These are phyloP conservation scores for Periophthalmodon schlosseri DNA, from an alignment of 2,113 vertebrate species.

Conservation along the genomic window DNA sequence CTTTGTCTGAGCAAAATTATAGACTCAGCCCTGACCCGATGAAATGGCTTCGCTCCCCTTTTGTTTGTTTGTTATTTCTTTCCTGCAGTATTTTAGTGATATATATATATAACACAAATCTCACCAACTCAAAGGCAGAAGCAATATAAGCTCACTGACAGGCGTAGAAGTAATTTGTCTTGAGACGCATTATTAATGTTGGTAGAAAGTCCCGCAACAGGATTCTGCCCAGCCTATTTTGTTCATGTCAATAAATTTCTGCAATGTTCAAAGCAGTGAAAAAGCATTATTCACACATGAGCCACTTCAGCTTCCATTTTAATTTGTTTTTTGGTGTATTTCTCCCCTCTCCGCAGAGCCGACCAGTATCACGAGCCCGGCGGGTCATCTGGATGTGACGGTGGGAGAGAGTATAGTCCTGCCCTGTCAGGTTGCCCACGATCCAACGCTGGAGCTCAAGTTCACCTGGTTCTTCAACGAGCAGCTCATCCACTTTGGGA, in stretches of 20 bases:
- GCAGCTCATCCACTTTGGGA: constrained; percentile 89
- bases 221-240: constrained; percentile 24
- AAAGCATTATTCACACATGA: not conserved
- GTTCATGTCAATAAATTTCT: constrained; percentile 16
- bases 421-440: constrained; percentile 92
- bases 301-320: constrained; percentile 1
- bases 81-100: constrained; percentile 18
- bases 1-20: constrained; percentile 59
- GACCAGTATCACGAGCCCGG: constrained; percentile 86
- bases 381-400: constrained; percentile 91
- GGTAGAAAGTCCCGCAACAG: constrained; percentile 17
- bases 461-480: constrained; percentile 96
- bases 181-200: constrained; percentile 26
- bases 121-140: constrained; percentile 26
- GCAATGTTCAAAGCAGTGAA: constrained; percentile 10
- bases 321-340: constrained; percentile 14
- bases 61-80: constrained; percentile 33
- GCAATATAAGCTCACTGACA: constrained; percentile 22
- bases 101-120: constrained; percentile 24
- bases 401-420: constrained; percentile 96
- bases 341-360: constrained; percentile 76
- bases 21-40: constrained; percentile 41
- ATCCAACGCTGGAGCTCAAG: constrained; percentile 87
- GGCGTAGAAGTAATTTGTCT: constrained; percentile 46
- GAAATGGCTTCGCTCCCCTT: constrained; percentile 36